Percentiles rank a stretch among this genome's conserved stretches.
These are phyloP conservation scores for Hybognathus amarus DNA, from an alignment of 2,797 vertebrate genomes.

Conservation along the genomic window DNA sequence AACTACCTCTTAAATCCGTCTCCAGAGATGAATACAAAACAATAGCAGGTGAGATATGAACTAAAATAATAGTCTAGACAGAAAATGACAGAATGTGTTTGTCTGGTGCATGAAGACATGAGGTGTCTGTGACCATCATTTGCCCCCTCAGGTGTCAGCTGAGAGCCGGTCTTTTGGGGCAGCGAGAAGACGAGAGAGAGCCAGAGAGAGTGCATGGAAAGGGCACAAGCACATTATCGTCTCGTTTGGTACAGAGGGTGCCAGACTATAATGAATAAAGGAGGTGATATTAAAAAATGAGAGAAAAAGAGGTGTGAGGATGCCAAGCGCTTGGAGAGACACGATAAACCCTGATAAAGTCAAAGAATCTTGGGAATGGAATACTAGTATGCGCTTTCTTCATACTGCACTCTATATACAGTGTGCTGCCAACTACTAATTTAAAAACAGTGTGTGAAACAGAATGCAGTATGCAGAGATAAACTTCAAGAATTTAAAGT, in stretches of 20 bases:
- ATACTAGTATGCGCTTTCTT: not conserved
- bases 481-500: not conserved
- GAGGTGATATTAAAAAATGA: not conserved
- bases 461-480: not conserved
- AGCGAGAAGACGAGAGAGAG: slow-evolving; percentile 14
- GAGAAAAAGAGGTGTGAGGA: slow-evolving; percentile 33
- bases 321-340: slow-evolving; percentile 18
- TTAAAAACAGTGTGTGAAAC: not conserved
- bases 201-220: slow-evolving; percentile 25
- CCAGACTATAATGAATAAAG: slow-evolving; percentile 52
- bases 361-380: not conserved
- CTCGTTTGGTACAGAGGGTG: slow-evolving; percentile 41
- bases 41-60: not conserved
- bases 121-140: slow-evolving; percentile 50
- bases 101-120: slow-evolving; percentile 31
- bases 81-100: slow-evolving; percentile 20
- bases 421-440: not conserved
- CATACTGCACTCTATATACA: not conserved
- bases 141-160: slow-evolving; percentile 43
- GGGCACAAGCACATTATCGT: slow-evolving; percentile 44
- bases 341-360: slow-evolving; percentile 16
- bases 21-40: not conserved
- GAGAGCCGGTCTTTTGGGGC: slow-evolving; percentile 17
- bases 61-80: slow-evolving; percentile 26
- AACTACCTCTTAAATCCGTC: not conserved